Percentiles rank a stretch among this genome's conserved stretches.
phyloP scores from a whole-genome alignment of 2,113 vertebrate genomes.

The Mastomys coucha region DNA sequence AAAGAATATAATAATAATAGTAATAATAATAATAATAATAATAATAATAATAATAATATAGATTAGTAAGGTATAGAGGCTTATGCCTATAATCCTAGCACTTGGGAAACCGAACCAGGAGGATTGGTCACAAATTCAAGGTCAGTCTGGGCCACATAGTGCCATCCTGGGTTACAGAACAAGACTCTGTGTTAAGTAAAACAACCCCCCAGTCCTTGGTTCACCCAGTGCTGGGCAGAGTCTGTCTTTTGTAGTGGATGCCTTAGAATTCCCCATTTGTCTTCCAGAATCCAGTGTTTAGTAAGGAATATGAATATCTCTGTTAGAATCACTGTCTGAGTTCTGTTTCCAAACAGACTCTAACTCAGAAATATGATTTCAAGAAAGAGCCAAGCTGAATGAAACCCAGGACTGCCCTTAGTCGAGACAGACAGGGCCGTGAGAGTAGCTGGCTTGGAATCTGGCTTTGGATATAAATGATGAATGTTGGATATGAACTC shows the following conservation, averaged over 20 bases:
- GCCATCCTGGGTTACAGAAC: background rate
- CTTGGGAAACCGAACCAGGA: background rate
- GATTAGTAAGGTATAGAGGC: background rate
- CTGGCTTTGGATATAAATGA: background rate
- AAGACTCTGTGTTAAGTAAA: background rate
- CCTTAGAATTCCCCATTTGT: background rate
- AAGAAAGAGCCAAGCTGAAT: background rate
- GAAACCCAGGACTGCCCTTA: background rate
- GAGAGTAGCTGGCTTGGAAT: background rate
- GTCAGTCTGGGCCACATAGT: background rate
- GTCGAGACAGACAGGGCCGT: background rate
- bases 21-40: background rate
- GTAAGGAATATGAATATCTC: background rate
- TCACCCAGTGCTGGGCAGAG: background rate
- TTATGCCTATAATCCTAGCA: background rate
- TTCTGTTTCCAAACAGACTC: constrained; percentile 2
- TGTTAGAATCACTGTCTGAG: background rate
- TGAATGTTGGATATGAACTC: background rate
- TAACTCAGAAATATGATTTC: background rate
- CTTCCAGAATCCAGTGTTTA: background rate
- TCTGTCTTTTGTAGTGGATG: background rate
- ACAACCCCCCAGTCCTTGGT: background rate
- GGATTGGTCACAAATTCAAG: background rate
- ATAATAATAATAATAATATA: background rate
- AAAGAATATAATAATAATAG: too few relatives aligned